phyloP scores from a whole-genome alignment of 2,113 vertebrate species.

The Sitta europaea region DNA sequence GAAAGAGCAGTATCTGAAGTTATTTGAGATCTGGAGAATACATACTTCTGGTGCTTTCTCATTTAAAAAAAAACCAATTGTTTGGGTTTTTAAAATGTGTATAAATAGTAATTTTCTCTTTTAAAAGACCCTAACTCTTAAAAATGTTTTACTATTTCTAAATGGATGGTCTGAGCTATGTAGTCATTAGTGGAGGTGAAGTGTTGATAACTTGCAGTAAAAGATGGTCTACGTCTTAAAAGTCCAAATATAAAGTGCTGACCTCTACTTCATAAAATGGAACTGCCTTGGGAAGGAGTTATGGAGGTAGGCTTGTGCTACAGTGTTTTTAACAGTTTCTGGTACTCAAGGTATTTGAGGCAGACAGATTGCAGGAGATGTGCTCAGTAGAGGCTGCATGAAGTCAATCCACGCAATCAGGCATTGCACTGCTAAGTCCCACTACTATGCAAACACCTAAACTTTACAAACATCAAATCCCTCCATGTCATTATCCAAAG shows the following conservation, averaged over 20 bases:
- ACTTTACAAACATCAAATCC: background rate
- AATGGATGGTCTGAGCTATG: background rate
- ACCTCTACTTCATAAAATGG: background rate
- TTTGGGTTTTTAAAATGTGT: background rate
- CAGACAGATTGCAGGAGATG: background rate
- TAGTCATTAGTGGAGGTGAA: background rate
- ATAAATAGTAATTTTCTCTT: background rate
- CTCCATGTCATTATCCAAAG: background rate
- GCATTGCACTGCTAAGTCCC: background rate
- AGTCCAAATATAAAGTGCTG: background rate
- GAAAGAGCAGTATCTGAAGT: background rate
- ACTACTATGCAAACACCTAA: background rate
- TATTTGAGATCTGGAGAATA: background rate
- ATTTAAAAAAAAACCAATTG: background rate
- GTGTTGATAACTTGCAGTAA: background rate
- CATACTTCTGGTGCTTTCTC: rapidly evolving
- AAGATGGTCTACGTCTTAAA: background rate
- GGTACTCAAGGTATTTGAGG: background rate
- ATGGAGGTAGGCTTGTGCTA: background rate
- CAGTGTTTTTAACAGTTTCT: background rate
- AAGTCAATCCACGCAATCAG: background rate
- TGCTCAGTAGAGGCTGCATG: background rate
- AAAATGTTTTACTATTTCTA: background rate
- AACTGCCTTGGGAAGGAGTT: background rate
- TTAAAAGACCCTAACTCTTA: background rate